phyloP scores from a whole-genome alignment of 2,888 invertebrate species.

The Drosophila longiperda region DNA sequence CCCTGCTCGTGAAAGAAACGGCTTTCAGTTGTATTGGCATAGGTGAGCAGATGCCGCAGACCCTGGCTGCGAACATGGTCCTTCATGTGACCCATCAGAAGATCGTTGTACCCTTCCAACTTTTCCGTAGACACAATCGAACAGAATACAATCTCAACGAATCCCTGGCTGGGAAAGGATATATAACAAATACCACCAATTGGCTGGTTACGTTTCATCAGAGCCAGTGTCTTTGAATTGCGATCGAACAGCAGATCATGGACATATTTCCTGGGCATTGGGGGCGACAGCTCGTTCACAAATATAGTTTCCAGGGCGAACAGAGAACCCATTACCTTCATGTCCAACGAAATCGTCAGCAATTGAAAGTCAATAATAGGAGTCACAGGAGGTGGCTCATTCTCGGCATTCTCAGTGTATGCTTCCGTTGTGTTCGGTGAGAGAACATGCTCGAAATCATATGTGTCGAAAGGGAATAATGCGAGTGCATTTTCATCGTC shows the following conservation, averaged over 20 bases:
- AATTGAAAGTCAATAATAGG: too few relatives aligned
- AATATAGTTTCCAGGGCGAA: conserved; percentile 95
- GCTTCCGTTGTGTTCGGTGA: too few relatives aligned
- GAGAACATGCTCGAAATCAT: too few relatives aligned
- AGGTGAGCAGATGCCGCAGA: conserved; percentile 96
- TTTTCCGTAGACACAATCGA: conserved; percentile 98
- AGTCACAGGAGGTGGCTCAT: background rate
- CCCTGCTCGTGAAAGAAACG: conserved; percentile 98
- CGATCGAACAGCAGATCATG: conserved; percentile 97
- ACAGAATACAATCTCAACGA: conserved; percentile 99
- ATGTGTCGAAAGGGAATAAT: too few relatives aligned
- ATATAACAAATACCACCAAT: conserved; percentile 99
- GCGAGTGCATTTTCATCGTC: too few relatives aligned
- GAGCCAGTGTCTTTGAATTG: conserved; percentile 95
- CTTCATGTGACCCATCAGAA: conserved; percentile 99
- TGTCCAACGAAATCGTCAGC: conserved; percentile 86
- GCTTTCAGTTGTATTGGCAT: conserved; percentile 98
- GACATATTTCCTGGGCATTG: conserved; percentile 99
- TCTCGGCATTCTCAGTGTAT: background rate
- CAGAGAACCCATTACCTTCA: conserved; percentile 95
- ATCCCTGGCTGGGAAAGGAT: conserved; percentile 95
- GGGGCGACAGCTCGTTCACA: conserved; percentile 90
- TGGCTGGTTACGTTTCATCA: conserved; percentile 93
- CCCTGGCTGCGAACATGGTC: conserved; percentile 96
- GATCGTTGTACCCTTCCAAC: conserved; percentile 98